Evolutionary conservation across 2,888 invertebrate genomes (phyloP).

Genomic region (Dusona sp.): DNA sequence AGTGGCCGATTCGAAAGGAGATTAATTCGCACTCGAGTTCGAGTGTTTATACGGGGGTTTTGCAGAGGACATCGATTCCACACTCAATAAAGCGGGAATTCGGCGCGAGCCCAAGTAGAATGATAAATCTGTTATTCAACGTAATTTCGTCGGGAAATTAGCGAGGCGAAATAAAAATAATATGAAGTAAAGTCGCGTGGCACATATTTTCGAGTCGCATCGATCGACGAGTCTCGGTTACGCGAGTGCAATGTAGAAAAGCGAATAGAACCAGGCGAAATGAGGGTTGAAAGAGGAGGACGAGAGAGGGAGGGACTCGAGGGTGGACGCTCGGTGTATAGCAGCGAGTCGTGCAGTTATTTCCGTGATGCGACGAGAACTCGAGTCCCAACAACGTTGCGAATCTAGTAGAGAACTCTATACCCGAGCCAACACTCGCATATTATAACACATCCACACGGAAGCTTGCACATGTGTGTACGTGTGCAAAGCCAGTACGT

Average conservation of each 20-base stretch:
- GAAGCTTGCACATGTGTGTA: conserved; percentile 15
- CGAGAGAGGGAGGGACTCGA: conserved; percentile 15
- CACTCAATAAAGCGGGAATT: conserved; percentile 51
- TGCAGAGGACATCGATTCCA: conserved; percentile 53
- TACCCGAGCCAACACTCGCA: neutral
- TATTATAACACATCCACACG: neutral
- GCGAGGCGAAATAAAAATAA: neutral
- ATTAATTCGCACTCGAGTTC: conserved; percentile 9
- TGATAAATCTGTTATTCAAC: too few species aligned
- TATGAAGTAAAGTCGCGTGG: conserved; percentile 9
- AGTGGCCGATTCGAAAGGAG: neutral
- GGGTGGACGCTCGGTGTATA: conserved; percentile 39
- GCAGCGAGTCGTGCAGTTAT: conserved; percentile 54
- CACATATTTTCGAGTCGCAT: conserved; percentile 60
- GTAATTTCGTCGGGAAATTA: neutral
- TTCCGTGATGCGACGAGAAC: conserved; percentile 68
- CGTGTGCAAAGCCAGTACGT: conserved; percentile 75
- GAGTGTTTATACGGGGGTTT: conserved; percentile 55
- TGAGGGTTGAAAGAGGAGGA: conserved; percentile 25
- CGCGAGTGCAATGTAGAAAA: conserved; percentile 21
- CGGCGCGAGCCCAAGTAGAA: too few species aligned
- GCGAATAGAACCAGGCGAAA: conserved; percentile 25
- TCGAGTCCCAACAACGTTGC: conserved; percentile 58
- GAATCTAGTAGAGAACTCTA: conserved; percentile 67
- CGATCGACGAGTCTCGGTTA: conserved; percentile 52